phyloP scores from a whole-genome alignment of 2,888 invertebrate species.

The Pecten maximus region DNA sequence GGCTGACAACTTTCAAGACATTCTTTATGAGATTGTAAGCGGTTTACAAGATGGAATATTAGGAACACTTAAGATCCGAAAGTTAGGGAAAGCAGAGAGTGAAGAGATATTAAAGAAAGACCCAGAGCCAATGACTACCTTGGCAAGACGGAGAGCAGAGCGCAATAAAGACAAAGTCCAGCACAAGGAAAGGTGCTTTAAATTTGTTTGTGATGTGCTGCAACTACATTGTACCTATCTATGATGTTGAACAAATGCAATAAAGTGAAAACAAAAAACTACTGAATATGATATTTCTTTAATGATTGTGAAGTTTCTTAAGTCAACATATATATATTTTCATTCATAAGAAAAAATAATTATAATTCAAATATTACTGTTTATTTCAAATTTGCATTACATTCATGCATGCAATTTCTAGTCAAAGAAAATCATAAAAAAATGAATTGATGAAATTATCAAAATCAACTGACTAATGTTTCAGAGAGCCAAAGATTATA shows the following conservation, averaged over 20 bases:
- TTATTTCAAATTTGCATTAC: too few species aligned
- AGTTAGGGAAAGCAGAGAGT: slow-evolving; percentile 59
- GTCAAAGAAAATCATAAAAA: too few species aligned
- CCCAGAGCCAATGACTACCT: slow-evolving; percentile 67
- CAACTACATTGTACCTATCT: too few species aligned
- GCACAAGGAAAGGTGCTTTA: neutral
- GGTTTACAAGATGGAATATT: slow-evolving; percentile 68
- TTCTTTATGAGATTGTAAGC: slow-evolving; percentile 57
- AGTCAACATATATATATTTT: too few species aligned
- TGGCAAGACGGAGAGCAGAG: slow-evolving; percentile 73
- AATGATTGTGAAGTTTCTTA: too few species aligned
- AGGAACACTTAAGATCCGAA: slow-evolving; percentile 68
- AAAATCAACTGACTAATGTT: slow-evolving; percentile 74
- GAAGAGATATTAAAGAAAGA: slow-evolving; percentile 48
- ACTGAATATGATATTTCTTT: too few species aligned
- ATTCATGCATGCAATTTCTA: too few species aligned
- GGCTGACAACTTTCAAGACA: slow-evolving; percentile 63
- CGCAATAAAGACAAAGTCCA: slow-evolving; percentile 61
- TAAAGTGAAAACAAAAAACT: too few species aligned
- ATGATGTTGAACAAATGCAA: too few species aligned
- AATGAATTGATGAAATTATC: too few species aligned
- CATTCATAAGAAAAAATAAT: too few species aligned
- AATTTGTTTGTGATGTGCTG: neutral
- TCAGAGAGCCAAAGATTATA: slow-evolving; percentile 92
- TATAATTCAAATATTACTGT: too few species aligned